Evolutionary conservation across 2,113 vertebrate genomes (phyloP), one percentile per base, ranked within the genome.

Genomic region (Gyps fulvus): DNA sequence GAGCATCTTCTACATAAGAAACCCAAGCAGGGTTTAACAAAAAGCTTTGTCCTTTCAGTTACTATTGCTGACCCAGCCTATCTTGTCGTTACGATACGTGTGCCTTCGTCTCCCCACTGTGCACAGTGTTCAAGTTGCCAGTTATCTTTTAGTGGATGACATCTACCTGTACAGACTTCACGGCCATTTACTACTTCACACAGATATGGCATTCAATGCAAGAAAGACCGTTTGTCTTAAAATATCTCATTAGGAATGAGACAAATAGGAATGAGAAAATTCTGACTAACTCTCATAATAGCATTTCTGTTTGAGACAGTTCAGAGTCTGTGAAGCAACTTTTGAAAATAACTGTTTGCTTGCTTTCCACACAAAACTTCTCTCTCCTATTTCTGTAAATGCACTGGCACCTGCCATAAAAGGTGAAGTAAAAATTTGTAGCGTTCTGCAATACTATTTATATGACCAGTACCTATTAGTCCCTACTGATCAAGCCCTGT

Each of bases 1-100:
- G 18, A 78, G 31, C 6, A 47, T 31, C 20, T 77, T 47, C 55
- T 36, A 10, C 9, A 18, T 2, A 23, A 43, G 80, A 76, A 89
- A 45, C 4, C 3, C 23, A 43, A 32, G 20, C 49, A 72, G 27
- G 15, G 8, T 22, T 79, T 42, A 71, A 34, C 42, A 78, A 3
- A 76, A 57, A 69, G 10, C 23, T 69, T 57, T 84, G 16, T 57
- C 10, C n/a, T 91, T 54, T 34, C 67, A 77, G 29, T n/a, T 86
- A 13, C n/a, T 59, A 1, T 36, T 80, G 27, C 31, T 84, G 63
- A 50, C 10, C 21, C 45, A 69, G 54, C 11, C 43, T 19, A 40
- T 11, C 11, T 5, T 43, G 32, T 20, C 8, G 1, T 8, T 8
- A 26, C 0, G 3, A 10, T 25, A n/a, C 5, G 0, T 0, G 0